Evolutionary conservation across 2,797 vertebrate species (phyloP).

Genomic region (Micrastur ruficollis): DNA sequence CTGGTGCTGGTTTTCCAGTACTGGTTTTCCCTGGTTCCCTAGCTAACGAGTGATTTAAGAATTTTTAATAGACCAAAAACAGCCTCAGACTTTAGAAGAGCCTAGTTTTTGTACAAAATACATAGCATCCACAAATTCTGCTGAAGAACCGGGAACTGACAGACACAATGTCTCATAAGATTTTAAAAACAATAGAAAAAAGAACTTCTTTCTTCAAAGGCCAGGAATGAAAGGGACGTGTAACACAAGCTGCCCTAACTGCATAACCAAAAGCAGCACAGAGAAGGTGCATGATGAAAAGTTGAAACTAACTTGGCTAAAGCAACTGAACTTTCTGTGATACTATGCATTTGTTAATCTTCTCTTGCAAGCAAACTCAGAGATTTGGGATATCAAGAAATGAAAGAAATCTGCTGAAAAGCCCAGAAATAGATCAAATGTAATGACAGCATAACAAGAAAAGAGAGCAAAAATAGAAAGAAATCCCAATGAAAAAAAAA

Average conservation of each 20-base stretch:
- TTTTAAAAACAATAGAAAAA: neutral
- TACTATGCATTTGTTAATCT: neutral
- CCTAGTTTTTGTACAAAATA: neutral
- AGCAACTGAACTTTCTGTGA: neutral
- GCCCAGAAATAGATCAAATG: neutral
- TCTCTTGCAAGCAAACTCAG: neutral
- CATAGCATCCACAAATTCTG: neutral
- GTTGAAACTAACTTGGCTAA: neutral
- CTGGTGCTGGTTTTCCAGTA: neutral
- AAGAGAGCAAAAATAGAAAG: neutral
- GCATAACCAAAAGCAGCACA: neutral
- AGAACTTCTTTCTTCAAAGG: neutral
- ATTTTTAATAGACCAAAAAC: neutral
- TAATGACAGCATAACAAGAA: neutral
- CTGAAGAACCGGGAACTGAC: neutral
- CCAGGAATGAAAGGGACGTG: neutral
- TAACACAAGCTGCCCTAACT: neutral
- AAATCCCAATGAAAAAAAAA: neutral
- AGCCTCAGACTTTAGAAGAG: neutral
- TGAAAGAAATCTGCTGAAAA: neutral
- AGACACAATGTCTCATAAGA: neutral
- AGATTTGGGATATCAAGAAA: neutral
- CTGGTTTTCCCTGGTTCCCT: neutral
- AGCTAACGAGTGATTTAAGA: neutral
- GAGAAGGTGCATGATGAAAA: neutral